Evolutionary conservation across 2,888 invertebrate genomes (phyloP).

Genomic region (Geophilus truncorum): DNA sequence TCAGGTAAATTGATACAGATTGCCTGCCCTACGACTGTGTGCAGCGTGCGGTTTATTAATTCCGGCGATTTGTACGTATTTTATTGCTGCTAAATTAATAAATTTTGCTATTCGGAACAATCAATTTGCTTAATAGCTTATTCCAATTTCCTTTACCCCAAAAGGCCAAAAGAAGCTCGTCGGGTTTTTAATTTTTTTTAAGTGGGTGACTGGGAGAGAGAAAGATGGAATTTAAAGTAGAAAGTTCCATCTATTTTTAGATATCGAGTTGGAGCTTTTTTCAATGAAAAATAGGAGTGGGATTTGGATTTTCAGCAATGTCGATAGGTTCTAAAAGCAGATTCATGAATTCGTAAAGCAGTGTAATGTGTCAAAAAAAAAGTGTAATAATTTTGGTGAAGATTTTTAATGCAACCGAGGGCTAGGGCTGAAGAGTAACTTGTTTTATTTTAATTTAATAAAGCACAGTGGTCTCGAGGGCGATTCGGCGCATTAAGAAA

Average conservation of each 20-base stretch:
- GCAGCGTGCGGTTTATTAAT: background rate
- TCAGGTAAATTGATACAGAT: constrained; percentile 20
- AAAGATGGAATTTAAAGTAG: background rate
- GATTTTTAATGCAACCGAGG: background rate
- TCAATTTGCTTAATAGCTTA: background rate
- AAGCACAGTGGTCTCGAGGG: background rate
- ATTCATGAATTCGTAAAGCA: background rate
- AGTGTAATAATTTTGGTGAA: background rate
- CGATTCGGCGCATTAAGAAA: background rate
- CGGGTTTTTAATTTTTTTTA: background rate
- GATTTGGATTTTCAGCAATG: background rate
- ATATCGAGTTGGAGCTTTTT: background rate
- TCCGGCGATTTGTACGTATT: background rate
- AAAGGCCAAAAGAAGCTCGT: background rate
- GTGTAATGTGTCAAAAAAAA: constrained; percentile 8
- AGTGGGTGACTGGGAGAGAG: background rate
- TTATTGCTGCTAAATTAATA: background rate
- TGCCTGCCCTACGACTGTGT: background rate
- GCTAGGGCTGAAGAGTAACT: background rate
- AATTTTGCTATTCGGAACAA: background rate
- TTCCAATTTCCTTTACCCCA: no score
- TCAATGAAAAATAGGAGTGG: background rate
- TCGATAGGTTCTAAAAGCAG: background rate
- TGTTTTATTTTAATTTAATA: constrained; percentile 27
- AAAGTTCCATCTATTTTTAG: background rate